Evolutionary conservation across 2,888 invertebrate genomes (phyloP).

Genomic region (Ditula angustiorana): DNA sequence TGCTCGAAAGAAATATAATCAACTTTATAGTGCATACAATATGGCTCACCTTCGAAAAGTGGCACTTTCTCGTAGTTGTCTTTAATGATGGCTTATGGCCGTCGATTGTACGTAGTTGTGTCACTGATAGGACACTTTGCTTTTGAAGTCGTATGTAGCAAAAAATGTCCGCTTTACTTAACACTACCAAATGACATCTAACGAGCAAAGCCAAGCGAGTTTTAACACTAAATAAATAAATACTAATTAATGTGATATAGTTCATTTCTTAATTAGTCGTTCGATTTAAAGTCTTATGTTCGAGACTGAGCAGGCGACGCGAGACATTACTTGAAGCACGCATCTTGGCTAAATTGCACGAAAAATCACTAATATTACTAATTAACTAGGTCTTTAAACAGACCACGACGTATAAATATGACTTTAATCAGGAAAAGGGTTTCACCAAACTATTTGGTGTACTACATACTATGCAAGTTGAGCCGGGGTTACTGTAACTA

Average conservation of each 20-base stretch:
- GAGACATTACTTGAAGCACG: constrained; percentile 23
- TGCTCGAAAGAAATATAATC: too few relatives aligned
- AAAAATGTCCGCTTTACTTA: neutral
- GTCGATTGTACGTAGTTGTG: too few relatives aligned
- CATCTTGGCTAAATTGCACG: constrained; percentile 29
- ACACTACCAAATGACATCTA: neutral
- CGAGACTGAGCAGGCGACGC: constrained; percentile 37
- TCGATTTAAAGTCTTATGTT: constrained; percentile 33
- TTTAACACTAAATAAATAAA: constrained; percentile 45
- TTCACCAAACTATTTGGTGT: constrained; percentile 64
- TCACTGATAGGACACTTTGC: too few relatives aligned
- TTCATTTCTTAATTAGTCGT: constrained; percentile 38
- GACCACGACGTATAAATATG: constrained; percentile 64
- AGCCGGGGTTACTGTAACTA: too few relatives aligned
- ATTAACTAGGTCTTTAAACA: constrained; percentile 70
- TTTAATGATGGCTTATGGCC: too few relatives aligned
- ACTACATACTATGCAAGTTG: constrained; percentile 32
- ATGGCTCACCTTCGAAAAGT: too few relatives aligned
- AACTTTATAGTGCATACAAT: too few relatives aligned
- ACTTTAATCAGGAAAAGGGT: constrained; percentile 74
- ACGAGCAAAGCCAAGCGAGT: constrained; percentile 28
- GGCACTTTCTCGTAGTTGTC: too few relatives aligned
- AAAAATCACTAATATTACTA: constrained; percentile 38
- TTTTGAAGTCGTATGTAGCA: too few relatives aligned
- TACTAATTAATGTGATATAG: constrained; percentile 40